Conservation (phyloP, 2,113 vertebrate species). For the Naja naja region DNA sequence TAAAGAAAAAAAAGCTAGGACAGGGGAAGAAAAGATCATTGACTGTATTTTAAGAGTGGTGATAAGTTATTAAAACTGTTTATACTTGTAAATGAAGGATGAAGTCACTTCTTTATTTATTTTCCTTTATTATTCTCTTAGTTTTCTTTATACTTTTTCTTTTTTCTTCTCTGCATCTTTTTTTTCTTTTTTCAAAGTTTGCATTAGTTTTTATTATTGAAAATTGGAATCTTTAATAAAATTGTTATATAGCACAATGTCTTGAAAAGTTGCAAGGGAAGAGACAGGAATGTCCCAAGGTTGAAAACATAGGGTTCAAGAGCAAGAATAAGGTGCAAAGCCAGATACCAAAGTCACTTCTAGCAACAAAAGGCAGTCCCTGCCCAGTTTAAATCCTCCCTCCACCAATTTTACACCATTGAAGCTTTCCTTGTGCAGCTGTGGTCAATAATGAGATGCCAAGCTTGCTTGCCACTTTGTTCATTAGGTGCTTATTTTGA, state of each 20-base stretch:
- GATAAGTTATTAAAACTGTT: not conserved
- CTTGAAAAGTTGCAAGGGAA: not conserved
- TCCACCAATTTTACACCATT: not conserved
- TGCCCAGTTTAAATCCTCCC: not conserved
- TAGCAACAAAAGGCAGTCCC: not conserved
- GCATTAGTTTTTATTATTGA: not conserved
- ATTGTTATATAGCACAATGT: not conserved
- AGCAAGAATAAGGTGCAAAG: not conserved
- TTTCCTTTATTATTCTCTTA: not conserved
- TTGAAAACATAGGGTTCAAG: not conserved
- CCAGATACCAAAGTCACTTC: not conserved
- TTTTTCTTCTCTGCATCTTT: not conserved
- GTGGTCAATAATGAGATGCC: not conserved
- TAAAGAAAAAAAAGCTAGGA: not conserved
- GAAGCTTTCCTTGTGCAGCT: not conserved
- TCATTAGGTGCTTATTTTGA: not conserved
- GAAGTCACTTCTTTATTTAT: not conserved
- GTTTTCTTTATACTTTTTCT: not conserved
- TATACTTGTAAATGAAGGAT: not conserved
- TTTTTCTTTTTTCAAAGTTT: not conserved
- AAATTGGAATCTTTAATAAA: not conserved
- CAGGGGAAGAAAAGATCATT: not conserved
- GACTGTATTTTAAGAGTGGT: not conserved
- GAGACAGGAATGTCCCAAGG: not conserved
- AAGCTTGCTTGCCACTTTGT: not conserved